These are phyloP conservation scores for Agrochola macilenta DNA, from an alignment of 2,888 invertebrate species.

Conservation along the genomic window DNA sequence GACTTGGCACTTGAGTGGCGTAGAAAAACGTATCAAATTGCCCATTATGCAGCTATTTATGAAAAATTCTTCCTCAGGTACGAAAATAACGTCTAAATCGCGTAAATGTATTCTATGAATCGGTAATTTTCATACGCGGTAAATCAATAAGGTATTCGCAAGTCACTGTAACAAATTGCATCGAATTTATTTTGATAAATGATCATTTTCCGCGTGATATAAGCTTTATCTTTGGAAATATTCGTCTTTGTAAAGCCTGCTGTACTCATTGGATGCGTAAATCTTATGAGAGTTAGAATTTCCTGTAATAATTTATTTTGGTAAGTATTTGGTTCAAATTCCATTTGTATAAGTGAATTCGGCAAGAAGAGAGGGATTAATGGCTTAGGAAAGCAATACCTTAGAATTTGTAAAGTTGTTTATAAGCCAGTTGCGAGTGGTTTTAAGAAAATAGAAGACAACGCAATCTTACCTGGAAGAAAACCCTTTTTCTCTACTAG, in stretches of 20 bases:
- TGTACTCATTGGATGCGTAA: slow-evolving; percentile 28
- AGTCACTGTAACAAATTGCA: slow-evolving; percentile 74
- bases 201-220: slow-evolving; percentile 63
- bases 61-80: slow-evolving; percentile 30
- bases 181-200: slow-evolving; percentile 69
- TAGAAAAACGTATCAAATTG: no score
- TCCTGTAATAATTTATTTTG: slow-evolving; percentile 31
- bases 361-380: not conserved
- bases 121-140: slow-evolving; percentile 59
- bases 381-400: not conserved
- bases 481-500: no score
- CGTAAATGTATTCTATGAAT: slow-evolving; percentile 48
- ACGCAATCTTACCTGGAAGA: not conserved
- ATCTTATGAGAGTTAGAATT: slow-evolving; percentile 36
- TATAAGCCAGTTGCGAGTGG: not conserved
- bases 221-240: slow-evolving; percentile 59
- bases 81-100: slow-evolving; percentile 47
- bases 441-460: not conserved
- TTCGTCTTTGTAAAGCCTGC: slow-evolving; percentile 52
- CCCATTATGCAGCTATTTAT: slow-evolving; percentile 32
- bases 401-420: not conserved
- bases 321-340: slow-evolving; percentile 20
- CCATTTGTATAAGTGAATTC: slow-evolving; percentile 1
- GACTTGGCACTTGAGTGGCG: no score
- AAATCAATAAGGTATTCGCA: slow-evolving; percentile 64